A percentile compares a stretch with the other conserved stretches of the same genome.
phyloP scores from a whole-genome alignment of 37 sponge, comb jelly and placozoan species.

The Bolinopsis microptera region DNA sequence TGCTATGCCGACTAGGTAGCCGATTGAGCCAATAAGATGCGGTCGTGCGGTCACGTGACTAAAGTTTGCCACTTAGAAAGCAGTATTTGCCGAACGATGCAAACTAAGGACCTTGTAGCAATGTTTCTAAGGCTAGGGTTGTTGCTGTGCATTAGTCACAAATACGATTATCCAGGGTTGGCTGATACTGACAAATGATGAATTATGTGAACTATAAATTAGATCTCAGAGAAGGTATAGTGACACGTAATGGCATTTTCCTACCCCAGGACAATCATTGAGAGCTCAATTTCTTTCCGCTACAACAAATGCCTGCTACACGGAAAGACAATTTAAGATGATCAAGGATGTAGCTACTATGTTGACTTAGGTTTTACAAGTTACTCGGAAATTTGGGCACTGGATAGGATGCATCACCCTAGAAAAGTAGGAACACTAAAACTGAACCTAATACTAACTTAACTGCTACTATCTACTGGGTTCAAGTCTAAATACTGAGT shows the following conservation, averaged over 20 bases:
- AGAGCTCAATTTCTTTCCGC: neutral
- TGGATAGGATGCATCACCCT: too few relatives aligned
- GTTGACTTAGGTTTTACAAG: too few relatives aligned
- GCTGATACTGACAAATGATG: neutral
- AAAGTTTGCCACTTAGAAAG: neutral
- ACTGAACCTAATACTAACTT: too few relatives aligned
- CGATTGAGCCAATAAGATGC: neutral
- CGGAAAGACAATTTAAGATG: too few relatives aligned
- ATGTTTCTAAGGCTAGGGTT: neutral
- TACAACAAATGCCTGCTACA: neutral
- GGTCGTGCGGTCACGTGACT: neutral
- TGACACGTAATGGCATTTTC: neutral
- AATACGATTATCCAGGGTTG: neutral
- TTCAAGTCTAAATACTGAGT: too few relatives aligned
- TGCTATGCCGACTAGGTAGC: neutral
- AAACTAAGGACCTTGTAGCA: neutral
- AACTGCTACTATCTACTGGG: too few relatives aligned
- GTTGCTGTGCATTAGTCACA: neutral
- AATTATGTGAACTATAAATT: neutral
- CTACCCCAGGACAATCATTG: neutral
- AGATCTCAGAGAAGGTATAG: neutral
- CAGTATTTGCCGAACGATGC: neutral
- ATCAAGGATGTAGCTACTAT: too few relatives aligned
- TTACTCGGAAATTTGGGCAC: too few relatives aligned
- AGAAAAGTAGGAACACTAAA: too few relatives aligned